These are phyloP conservation scores for Lerista edwardsae DNA, from an alignment of 2,797 vertebrate species.

Conservation along the genomic window DNA sequence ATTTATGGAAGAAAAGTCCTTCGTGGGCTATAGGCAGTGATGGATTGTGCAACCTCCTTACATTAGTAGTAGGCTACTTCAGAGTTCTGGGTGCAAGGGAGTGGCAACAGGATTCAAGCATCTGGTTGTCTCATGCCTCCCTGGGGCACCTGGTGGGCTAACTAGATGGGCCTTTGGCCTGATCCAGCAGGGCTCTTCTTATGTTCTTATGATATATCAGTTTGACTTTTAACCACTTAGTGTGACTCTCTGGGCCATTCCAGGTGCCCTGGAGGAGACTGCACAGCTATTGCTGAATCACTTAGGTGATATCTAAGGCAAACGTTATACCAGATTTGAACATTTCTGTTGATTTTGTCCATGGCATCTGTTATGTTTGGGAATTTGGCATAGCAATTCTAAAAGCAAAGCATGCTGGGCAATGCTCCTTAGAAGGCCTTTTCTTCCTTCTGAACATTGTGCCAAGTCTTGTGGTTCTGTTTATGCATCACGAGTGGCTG, in stretches of 20 bases:
- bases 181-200: too few relatives aligned
- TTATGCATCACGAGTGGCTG: conserved; percentile 22
- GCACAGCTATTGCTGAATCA: background rate
- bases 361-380: background rate
- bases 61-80: too few relatives aligned
- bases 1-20: too few relatives aligned
- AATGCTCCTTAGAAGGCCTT: background rate
- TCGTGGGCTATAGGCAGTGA: too few relatives aligned
- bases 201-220: too few relatives aligned
- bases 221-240: background rate
- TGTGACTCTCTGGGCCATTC: background rate
- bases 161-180: too few relatives aligned
- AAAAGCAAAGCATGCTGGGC: background rate
- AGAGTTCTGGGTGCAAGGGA: too few relatives aligned
- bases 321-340: background rate
- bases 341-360: background rate
- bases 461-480: conserved; percentile 31
- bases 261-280: too few relatives aligned
- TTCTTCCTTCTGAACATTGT: background rate
- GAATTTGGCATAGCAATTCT: background rate
- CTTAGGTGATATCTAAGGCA: background rate
- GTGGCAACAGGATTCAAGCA: too few relatives aligned
- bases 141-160: too few relatives aligned
- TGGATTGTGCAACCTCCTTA: too few relatives aligned
- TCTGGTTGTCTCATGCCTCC: too few relatives aligned